phyloP scores from a whole-genome alignment of 53 echinoderm and acorn worm species.

The Paelopatides confundens region DNA sequence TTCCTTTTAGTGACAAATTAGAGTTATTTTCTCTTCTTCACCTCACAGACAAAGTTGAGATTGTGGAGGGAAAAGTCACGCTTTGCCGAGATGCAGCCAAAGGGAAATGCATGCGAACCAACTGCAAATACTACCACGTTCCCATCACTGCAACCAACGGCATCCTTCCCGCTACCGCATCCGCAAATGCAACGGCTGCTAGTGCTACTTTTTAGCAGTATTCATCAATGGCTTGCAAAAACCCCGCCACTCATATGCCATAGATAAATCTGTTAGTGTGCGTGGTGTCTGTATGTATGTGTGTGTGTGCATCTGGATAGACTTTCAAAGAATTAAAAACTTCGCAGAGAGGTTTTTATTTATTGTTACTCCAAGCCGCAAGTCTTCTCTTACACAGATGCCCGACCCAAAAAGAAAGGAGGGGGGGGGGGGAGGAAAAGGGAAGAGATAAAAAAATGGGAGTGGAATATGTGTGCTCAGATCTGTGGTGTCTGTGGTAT shows the following conservation, averaged over 20 bases:
- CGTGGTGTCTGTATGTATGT: constrained; percentile 1
- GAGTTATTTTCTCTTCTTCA: constrained; percentile 59
- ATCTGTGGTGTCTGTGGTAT: no score
- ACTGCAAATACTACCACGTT: constrained; percentile 99
- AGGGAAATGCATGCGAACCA: constrained; percentile 99
- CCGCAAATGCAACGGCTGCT: constrained; percentile 43
- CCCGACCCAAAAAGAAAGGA: no score
- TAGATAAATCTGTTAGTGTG: constrained; percentile 19
- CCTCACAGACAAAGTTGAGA: constrained; percentile 95
- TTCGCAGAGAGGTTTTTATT: neutral
- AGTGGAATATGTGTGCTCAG: no score
- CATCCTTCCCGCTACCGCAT: constrained; percentile 55
- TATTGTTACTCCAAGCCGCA: neutral
- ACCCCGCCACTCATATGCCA: constrained; percentile 48
- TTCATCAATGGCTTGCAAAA: constrained; percentile 57
- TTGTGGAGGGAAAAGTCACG: constrained; percentile 99
- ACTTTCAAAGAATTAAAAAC: neutral
- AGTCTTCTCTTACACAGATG: neutral
- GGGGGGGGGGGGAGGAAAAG: no score
- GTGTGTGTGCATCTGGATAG: constrained; percentile 10
- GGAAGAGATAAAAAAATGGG: no score
- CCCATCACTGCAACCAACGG: constrained; percentile 62
- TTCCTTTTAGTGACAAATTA: neutral
- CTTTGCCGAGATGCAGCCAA: constrained; percentile 97
- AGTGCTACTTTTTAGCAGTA: constrained; percentile 26